Evolutionary conservation across 2,113 vertebrate species (phyloP).

Genomic region (Phaethornis superciliosus): DNA sequence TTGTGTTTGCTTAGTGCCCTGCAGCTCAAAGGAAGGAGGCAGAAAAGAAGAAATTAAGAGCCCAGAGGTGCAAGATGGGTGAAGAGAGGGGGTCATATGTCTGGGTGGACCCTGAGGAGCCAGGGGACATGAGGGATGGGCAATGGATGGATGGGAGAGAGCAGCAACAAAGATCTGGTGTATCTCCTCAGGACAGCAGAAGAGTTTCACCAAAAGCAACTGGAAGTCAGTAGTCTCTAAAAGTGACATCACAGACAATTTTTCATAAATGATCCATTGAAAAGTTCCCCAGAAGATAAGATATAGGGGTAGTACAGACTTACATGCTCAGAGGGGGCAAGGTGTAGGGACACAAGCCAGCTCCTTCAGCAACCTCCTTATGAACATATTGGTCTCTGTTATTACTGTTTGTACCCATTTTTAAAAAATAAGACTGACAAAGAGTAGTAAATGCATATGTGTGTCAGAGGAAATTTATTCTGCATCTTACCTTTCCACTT

Average conservation of each 20-base stretch:
- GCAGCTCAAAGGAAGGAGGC: background rate
- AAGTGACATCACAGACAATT: background rate
- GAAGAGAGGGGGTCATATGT: background rate
- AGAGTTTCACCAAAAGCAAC: background rate
- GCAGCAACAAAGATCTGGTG: rapidly evolving
- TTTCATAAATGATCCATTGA: background rate
- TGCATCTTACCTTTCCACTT: background rate
- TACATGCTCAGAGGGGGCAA: background rate
- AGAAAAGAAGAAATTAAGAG: background rate
- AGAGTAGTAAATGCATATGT: background rate
- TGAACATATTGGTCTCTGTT: background rate
- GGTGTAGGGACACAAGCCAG: background rate
- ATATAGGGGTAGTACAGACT: background rate
- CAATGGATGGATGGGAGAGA: background rate
- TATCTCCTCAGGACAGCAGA: background rate
- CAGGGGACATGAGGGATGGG: rapidly evolving
- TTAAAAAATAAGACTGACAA: background rate
- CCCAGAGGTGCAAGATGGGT: background rate
- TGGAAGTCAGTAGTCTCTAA: background rate
- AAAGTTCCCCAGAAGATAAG: background rate
- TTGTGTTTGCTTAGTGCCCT: background rate
- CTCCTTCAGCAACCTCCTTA: background rate
- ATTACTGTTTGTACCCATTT: background rate
- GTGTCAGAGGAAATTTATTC: background rate
- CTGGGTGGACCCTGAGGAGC: background rate